Base-by-base conservation (phyloP, 2,888 invertebrate species). In the Elmis aenea region DNA sequence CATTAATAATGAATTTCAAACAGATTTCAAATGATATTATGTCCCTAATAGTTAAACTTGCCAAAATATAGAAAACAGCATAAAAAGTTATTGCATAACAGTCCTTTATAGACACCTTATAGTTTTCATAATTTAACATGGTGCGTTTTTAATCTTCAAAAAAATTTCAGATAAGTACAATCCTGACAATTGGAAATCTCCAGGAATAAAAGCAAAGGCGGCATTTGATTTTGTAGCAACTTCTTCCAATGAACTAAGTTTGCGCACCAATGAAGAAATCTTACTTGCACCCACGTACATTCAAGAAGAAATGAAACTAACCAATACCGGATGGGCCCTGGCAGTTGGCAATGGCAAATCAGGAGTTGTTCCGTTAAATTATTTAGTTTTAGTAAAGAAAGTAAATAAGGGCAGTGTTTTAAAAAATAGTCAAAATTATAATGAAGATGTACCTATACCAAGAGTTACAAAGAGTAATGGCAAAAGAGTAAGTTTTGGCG, bases 241-340 rank as follows among this genome's bases (percentile, higher is more conserved):
- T 1, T 74, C 75, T 8, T 75, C 78, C 0, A 79, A 84, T 42
- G 96, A 96, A 66, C 63, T 96, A 15, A 79, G 80, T 45, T 76
- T 96, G 57, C 71, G 73, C 46, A 73, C 78, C 33, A 89, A 90
- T 45, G 88, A 93, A 57, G 75, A 77, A 18, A 67, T 96, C 3
- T 73, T 79, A 35, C 69, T 96, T 5, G 95, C 95, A 0, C 94
- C 95, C 1, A 76, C 81, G 59, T 81, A 84, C 47, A 71, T 90
- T 13, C 95, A 96, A 67, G 74, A 76, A 52, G 72, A 75, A 24
- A 67, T 74, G 48, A 52, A 73, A 6, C 64, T 83, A 2, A 74
- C 78, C 58, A 79, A 77, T 60, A 73, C 79, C 0, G 83, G 83
- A 2, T 85, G 84, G 84, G 72, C 80, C 0, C 71, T 80, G 62